Percentiles rank a stretch among this genome's conserved stretches.
Conservation (phyloP, 2,113 vertebrate genomes). For the Phalacrocorax aristotelis region DNA sequence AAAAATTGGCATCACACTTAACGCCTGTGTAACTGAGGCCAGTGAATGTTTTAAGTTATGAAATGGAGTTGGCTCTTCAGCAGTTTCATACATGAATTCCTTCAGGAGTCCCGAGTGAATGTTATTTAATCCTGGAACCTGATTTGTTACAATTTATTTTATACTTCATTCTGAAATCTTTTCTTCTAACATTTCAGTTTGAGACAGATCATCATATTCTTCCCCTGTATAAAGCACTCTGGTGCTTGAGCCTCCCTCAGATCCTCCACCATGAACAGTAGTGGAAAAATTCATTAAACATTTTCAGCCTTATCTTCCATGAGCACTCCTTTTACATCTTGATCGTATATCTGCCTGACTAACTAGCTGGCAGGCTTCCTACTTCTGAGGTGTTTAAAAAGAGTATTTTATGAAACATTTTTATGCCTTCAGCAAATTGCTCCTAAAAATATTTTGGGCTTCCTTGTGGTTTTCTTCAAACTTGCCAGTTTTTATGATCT, state of each 20-base stretch:
- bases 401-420: neutral
- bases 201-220: neutral
- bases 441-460: slow-evolving; percentile 21
- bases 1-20: neutral
- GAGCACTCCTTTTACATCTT: slow-evolving; percentile 53
- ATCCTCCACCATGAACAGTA: slow-evolving; percentile 22
- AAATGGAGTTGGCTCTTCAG: neutral
- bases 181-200: neutral
- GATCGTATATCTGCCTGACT: slow-evolving; percentile 46
- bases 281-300: slow-evolving; percentile 40
- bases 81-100: neutral
- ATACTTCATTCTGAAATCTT: neutral
- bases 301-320: slow-evolving; percentile 37
- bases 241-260: neutral
- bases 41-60: neutral
- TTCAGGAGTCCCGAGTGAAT: neutral
- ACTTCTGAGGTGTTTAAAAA: neutral
- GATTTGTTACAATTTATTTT: neutral
- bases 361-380: slow-evolving; percentile 35
- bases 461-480: slow-evolving; percentile 7
- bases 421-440: slow-evolving; percentile 6
- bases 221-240: neutral
- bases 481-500: neutral
- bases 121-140: neutral
- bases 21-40: neutral